Conservation (phyloP, 2,113 vertebrate species). For the Apodemus sylvaticus region DNA sequence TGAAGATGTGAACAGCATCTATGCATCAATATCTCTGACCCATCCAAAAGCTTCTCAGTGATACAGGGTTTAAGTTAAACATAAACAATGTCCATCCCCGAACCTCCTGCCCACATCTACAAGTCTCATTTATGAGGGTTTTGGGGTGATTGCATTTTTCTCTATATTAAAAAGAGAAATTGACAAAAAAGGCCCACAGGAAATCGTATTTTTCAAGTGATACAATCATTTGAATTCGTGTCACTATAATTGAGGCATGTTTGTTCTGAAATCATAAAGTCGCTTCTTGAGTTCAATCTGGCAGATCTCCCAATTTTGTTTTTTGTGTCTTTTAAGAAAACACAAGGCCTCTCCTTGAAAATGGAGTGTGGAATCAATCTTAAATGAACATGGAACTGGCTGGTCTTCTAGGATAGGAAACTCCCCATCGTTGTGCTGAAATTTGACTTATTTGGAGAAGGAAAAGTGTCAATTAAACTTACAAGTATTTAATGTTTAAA, state of each 20-base stretch:
- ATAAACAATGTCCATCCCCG: constrained; percentile 71
- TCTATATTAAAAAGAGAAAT: constrained; percentile 75
- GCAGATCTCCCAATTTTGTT: neutral
- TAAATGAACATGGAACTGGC: constrained; percentile 56
- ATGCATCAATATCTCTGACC: constrained; percentile 77
- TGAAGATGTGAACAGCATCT: constrained; percentile 80
- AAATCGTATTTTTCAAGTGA: constrained; percentile 74
- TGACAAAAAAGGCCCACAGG: constrained; percentile 73
- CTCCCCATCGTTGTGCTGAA: neutral
- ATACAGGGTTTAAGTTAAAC: constrained; percentile 81
- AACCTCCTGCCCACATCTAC: constrained; percentile 77
- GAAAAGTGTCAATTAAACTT: neutral
- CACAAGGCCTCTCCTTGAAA: constrained; percentile 42
- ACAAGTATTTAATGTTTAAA: neutral
- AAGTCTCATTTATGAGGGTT: constrained; percentile 72
- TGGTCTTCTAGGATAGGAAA: constrained; percentile 39
- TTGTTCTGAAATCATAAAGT: constrained; percentile 9
- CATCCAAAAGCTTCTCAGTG: constrained; percentile 76
- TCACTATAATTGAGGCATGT: constrained; percentile 63
- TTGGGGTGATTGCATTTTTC: constrained; percentile 78
- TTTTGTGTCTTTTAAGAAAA: constrained; percentile 58
- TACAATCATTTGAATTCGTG: constrained; percentile 66
- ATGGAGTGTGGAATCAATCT: constrained; percentile 77
- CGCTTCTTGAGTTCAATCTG: constrained; percentile 62
- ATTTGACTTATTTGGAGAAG: neutral